Percentiles rank a stretch among this genome's conserved stretches.
Evolutionary conservation across 2,113 vertebrate genomes (phyloP).

Genomic region (Rhegmatorhina hoffmannsi): DNA sequence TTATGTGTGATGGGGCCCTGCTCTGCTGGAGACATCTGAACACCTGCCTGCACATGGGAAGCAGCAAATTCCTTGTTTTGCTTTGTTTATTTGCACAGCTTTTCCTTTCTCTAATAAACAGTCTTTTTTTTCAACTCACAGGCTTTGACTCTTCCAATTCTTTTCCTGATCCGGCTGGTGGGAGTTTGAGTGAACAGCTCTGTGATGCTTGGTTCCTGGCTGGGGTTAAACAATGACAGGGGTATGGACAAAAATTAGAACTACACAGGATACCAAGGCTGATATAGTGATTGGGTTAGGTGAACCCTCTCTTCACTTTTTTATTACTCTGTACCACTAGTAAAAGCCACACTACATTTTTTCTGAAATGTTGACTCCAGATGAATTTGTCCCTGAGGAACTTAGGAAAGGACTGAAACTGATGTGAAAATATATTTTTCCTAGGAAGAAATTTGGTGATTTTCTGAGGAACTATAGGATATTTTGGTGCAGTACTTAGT

Average conservation of each 20-base stretch:
- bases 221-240: not conserved
- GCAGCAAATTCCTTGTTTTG: not conserved
- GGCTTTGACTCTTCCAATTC: not conserved
- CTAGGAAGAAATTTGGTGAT: not conserved
- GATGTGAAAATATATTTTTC: not conserved
- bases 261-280: not conserved
- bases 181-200: not conserved
- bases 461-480: not conserved
- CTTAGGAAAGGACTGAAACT: not conserved
- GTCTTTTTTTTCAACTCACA: not conserved
- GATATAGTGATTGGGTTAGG: not conserved
- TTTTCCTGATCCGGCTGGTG: not conserved
- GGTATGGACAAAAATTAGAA: not conserved
- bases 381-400: not conserved
- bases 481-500: not conserved
- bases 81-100: not conserved
- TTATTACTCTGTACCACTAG: not conserved
- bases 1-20: too few species aligned
- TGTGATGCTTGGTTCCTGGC: rapidly evolving
- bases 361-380: not conserved
- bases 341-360: not conserved
- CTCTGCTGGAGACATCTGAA: not conserved
- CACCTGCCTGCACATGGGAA: not conserved
- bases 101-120: not conserved
- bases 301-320: not conserved